These are phyloP conservation scores for Drosophila kepulauana DNA, from an alignment of 1,140 invertebrate genomes.

Conservation along the genomic window DNA sequence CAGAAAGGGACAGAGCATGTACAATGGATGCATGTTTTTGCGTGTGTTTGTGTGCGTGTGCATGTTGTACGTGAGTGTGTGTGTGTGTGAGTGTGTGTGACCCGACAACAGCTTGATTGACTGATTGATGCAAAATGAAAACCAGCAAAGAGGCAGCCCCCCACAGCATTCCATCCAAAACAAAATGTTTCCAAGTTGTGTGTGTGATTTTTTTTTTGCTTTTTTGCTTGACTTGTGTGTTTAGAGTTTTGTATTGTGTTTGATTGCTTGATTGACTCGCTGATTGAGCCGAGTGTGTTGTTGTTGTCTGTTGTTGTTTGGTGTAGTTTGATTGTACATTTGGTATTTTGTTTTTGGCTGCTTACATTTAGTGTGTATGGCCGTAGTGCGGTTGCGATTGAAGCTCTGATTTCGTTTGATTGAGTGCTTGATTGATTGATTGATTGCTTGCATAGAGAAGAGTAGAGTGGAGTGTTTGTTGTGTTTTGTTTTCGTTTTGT, in stretches of 20 bases:
- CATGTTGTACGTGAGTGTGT: slow-evolving; percentile 14
- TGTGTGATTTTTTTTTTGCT: slow-evolving; percentile 13
- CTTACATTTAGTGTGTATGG: slow-evolving; percentile 52
- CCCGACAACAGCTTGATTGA: slow-evolving; percentile 44
- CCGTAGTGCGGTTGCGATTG: slow-evolving; percentile 13
- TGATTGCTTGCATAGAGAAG: slow-evolving; percentile 27
- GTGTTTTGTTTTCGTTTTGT: slow-evolving; percentile 30
- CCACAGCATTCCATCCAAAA: slow-evolving; percentile 55
- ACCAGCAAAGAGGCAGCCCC: slow-evolving; percentile 61
- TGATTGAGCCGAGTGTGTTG: slow-evolving; percentile 36
- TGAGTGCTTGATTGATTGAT: slow-evolving; percentile 38
- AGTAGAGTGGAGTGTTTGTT: slow-evolving; percentile 12
- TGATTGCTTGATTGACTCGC: slow-evolving; percentile 17
- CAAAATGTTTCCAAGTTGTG: slow-evolving; percentile 8
- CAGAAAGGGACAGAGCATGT: slow-evolving; percentile 23
- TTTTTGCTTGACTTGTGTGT: no score
- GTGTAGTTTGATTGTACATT: background rate
- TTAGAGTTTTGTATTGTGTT: slow-evolving; percentile 30
- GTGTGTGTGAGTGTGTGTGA: slow-evolving; percentile 19
- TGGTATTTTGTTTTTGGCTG: slow-evolving; percentile 26
- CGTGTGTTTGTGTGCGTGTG: slow-evolving; percentile 1
- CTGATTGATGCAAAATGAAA: slow-evolving; percentile 55
- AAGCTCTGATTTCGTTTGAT: slow-evolving; percentile 16
- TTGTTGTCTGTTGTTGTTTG: slow-evolving; percentile 18
- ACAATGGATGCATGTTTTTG: slow-evolving; percentile 16